Evolutionary conservation across 2,797 vertebrate species (phyloP), one percentile per base, ranked within the genome.

Genomic region (Phoebastria nigripes): DNA sequence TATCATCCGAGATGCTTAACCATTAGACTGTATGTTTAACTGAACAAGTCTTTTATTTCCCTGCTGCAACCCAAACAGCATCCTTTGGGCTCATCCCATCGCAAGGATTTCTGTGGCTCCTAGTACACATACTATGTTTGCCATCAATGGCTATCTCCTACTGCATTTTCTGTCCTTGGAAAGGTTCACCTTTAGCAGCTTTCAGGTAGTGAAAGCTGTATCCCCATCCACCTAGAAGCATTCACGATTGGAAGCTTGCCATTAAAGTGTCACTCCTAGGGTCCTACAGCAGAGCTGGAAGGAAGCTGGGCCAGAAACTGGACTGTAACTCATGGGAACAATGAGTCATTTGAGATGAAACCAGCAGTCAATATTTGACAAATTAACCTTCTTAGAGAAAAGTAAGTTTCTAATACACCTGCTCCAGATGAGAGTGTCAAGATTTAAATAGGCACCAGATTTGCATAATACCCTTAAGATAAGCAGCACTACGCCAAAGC

Each of bases 381-480:
- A 90, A 90, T 88, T 54, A 86, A 83, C 83, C 78, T 90, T 91
- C 93, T 67, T 51, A 46, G 80, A 65, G 83, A 70, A 72, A 86
- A 93, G 49, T 25, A 51, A 93, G 89, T 91, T 93, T 79, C 58
- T 89, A 90, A 97, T 93, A 94, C 73, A 97, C 94, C 94, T 96
- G 93, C 84, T 97, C 74, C 76, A 76, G 89, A 97, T 63, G 73
- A 95, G 67, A 61, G 47, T 25, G 91, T 84, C 77, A 66, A 92
- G 91, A 94, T 95, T 96, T 94, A 92, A 97, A 91, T 25, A 95
- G 94, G 79, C 78, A 82, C 55, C 74, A 69, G n/a, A 97, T 96
- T 96, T 96, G 94, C 91, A 95, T 96, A 97, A 96, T 94, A 91
- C 93, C 96, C 90, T 95, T 21, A 87, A 94, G 94, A 87, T 95